Percentiles rank a stretch among this genome's conserved stretches.
Conservation (phyloP, 1,140 invertebrate species). For the Copidosoma floridanum region DNA sequence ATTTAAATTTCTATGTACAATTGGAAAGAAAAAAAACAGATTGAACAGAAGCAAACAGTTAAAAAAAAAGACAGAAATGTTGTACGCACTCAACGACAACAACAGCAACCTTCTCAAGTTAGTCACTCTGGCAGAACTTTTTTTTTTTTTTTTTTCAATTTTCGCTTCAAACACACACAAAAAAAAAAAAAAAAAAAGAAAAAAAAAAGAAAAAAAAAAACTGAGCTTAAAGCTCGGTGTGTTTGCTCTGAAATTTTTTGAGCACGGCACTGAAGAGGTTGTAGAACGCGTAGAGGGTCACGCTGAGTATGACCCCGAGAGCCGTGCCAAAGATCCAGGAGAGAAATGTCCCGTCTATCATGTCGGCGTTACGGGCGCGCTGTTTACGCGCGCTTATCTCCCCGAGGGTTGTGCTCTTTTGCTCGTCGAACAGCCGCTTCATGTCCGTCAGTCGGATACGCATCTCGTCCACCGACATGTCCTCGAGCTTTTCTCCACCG, state of each 20-base stretch:
- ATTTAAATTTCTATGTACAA: too few species aligned
- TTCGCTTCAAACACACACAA: not conserved
- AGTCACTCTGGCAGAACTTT: too few species aligned
- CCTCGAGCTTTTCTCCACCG: constrained; percentile 43
- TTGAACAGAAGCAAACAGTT: too few species aligned
- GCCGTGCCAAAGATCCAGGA: constrained; percentile 76
- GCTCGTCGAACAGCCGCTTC: constrained; percentile 75
- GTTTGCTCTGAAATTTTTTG: constrained; percentile 74
- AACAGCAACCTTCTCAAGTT: too few species aligned
- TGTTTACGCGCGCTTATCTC: constrained; percentile 50
- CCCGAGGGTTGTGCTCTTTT: constrained; percentile 58
- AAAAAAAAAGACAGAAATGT: too few species aligned
- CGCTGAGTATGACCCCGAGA: constrained; percentile 72
- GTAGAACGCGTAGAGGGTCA: constrained; percentile 80
- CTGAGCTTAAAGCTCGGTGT: constrained; percentile 75
- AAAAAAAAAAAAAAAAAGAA: not conserved
- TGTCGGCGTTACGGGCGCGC: constrained; percentile 57
- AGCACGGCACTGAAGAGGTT: constrained; percentile 77
- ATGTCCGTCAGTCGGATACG: constrained; percentile 72
- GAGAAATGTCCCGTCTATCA: constrained; percentile 78
- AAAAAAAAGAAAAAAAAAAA: not conserved
- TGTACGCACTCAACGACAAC: too few species aligned
- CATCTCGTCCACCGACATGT: constrained; percentile 72
- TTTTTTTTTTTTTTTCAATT: too few species aligned
- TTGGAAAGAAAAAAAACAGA: too few species aligned